Base-by-base conservation (phyloP, 2,113 vertebrate species). In the Protobothrops flavoviridis region DNA sequence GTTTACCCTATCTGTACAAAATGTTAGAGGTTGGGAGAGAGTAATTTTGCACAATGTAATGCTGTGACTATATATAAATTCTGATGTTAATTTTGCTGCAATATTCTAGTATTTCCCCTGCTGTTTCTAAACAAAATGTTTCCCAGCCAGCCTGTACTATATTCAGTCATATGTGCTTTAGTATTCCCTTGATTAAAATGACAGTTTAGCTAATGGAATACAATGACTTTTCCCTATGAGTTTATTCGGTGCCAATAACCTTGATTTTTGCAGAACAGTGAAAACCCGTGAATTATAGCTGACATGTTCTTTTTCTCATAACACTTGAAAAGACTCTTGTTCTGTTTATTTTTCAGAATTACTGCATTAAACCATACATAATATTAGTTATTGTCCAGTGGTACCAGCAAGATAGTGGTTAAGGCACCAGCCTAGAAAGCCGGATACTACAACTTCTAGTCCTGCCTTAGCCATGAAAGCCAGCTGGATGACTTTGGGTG, bases 221-320 rank as follows among this genome's bases (percentile, higher is more conserved):
- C 26, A 59, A 33, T 93, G 1, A 87, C 52, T 91, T 24, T 13
- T 92, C 13, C 93, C 9, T 21, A 20, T 90, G 87, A 23, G 23
- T 92, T 91, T 88, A 8, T 92, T 93, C 91, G 61, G 2, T 91
- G 53, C 4, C 85, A 33, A 69, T 94, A 89, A 74, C 20, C 91
- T 74, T 92, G 57, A 50, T 23, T 52, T 81, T 64, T 87, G 6
- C 64, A 90, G 24, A 21, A 81, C 1, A 48, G 0, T 21, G 39
- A 91, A 95, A 93, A 90, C 87, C 11, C 8, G 3, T 90, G 48
- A 50, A 50, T 90, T 33, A 92, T 85, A 92, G 69, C 17, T 92
- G 88, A 24, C 93, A 17, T 56, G 10, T 64, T 90, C 87, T 91
- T 5, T 69, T 69, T 48, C 89, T 5, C 13, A 21, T 74, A 39